These are phyloP conservation scores for Peucedramus taeniatus DNA, from an alignment of 2,113 vertebrate genomes.

Conservation along the genomic window DNA sequence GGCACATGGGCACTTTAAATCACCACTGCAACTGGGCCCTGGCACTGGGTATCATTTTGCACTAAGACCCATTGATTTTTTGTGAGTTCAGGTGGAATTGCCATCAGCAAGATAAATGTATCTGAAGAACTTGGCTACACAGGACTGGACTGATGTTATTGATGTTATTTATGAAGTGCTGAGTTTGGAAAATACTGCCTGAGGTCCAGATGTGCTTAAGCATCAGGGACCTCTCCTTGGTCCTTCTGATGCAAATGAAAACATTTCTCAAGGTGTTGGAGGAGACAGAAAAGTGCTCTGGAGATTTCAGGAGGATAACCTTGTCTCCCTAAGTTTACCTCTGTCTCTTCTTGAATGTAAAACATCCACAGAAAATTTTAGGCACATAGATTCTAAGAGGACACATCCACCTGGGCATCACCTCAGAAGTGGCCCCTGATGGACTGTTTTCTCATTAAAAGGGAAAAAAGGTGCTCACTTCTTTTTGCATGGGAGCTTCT, in stretches of 20 bases:
- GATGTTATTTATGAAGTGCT: neutral
- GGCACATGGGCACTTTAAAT: neutral
- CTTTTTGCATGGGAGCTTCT: neutral
- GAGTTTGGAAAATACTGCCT: neutral
- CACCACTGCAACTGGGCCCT: neutral
- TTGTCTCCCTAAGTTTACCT: neutral
- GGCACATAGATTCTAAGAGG: neutral
- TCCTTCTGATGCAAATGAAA: neutral
- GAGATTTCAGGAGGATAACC: neutral
- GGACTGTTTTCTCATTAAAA: neutral
- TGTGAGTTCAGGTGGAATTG: neutral
- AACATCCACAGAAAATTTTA: neutral
- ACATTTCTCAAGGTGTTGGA: neutral
- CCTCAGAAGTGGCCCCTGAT: neutral
- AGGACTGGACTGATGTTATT: neutral
- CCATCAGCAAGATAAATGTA: neutral
- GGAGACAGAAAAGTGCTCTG: neutral
- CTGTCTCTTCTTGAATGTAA: neutral
- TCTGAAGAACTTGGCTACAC: neutral
- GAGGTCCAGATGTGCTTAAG: neutral
- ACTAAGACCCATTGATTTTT: neutral
- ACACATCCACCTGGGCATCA: neutral
- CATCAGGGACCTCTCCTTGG: neutral
- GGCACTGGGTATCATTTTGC: neutral
- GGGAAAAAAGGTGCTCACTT: neutral